Percentiles rank a stretch among this genome's conserved stretches.
phyloP scores from a whole-genome alignment of 2,888 invertebrate species.

The Leucoma salicis region DNA sequence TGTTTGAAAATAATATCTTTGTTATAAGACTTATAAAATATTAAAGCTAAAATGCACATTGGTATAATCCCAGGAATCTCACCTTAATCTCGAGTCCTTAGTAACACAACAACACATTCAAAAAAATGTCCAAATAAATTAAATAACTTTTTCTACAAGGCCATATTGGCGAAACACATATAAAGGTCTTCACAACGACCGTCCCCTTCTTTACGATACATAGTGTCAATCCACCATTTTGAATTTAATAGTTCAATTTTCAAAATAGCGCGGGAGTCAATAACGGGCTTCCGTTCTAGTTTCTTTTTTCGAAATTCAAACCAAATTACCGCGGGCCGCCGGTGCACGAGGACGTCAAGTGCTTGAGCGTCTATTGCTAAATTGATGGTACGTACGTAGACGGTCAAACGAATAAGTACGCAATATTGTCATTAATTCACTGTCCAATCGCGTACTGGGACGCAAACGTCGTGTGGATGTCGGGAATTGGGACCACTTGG shows the following conservation, averaged over 20 bases:
- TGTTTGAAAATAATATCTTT: too few relatives aligned
- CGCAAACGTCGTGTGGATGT: slow-evolving; percentile 47
- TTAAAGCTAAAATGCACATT: slow-evolving; percentile 10
- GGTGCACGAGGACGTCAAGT: slow-evolving; percentile 31
- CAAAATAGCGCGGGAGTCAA: slow-evolving; percentile 9
- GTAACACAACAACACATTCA: slow-evolving; percentile 35
- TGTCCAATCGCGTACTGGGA: slow-evolving; percentile 62
- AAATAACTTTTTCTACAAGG: slow-evolving; percentile 42
- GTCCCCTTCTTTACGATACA: slow-evolving; percentile 53
- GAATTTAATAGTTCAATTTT: slow-evolving; percentile 7
- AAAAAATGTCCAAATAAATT: slow-evolving; percentile 40
- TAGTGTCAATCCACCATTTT: slow-evolving; percentile 61
- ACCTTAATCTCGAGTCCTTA: slow-evolving; percentile 58
- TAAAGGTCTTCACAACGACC: slow-evolving; percentile 45
- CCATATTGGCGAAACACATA: slow-evolving; percentile 75
- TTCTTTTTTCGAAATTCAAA: slow-evolving; percentile 30
- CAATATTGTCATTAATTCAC: slow-evolving; percentile 69
- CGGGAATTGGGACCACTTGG: slow-evolving; percentile 74
- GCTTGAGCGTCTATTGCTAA: slow-evolving; percentile 57
- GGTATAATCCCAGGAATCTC: slow-evolving; percentile 38
- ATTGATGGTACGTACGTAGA: slow-evolving; percentile 60
- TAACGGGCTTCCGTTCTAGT: slow-evolving; percentile 12
- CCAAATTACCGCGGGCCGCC: slow-evolving; percentile 29
- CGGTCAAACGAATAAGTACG: slow-evolving; percentile 70
- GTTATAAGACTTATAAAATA: too few relatives aligned